Base-by-base conservation (phyloP, 2,797 vertebrate species). In the Pangasius krempfi region DNA sequence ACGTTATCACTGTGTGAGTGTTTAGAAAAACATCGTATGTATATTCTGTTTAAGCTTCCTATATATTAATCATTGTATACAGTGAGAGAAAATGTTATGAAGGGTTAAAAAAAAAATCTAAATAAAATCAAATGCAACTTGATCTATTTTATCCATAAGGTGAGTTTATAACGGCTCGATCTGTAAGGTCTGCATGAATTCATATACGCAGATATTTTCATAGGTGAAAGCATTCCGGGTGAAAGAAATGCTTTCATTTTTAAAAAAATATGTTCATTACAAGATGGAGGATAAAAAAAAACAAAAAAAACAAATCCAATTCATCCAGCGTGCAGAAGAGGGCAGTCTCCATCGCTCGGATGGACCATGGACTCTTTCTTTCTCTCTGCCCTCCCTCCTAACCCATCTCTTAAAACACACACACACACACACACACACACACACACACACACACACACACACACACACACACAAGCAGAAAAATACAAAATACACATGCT, bases 321-420 rank as follows among this genome's bases (percentile, higher is more conserved):
- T 87, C 94, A 94, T 90, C 87, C 84, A 87, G 87, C 56, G 89
- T 95, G 94, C 96, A 96, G 96, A 95, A 96, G 96, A 96, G 96
- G 96, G 96, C 96, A 96, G 96, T 96, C 91, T 95, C 94, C 93
- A 92, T 95, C 76, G 92, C 94, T 93, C 91, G 89, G 91, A 92
- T 82, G 60, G 85, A 47, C 85, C 12, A 90, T 90, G 81, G 88
- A 85, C 25, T n/a, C 18, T 86, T 44, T 50, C 72, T 87, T 52
- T 87, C 60, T 62, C 62, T 52, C 68, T 44, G 80, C 90, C 89
- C 86, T 88, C 87, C 81, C 79, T 87, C 82, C 91, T 85, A 89
- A 90, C 89, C 72, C 89, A 72, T 81, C 72, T 88, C 60, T 91
- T 5, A 88, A 90, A 91, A 82, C 1, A 83, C 54, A 58, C 83